These are phyloP conservation scores for Nansenia antarctica DNA, from an alignment of 2,113 vertebrate genomes.

Conservation along the genomic window DNA sequence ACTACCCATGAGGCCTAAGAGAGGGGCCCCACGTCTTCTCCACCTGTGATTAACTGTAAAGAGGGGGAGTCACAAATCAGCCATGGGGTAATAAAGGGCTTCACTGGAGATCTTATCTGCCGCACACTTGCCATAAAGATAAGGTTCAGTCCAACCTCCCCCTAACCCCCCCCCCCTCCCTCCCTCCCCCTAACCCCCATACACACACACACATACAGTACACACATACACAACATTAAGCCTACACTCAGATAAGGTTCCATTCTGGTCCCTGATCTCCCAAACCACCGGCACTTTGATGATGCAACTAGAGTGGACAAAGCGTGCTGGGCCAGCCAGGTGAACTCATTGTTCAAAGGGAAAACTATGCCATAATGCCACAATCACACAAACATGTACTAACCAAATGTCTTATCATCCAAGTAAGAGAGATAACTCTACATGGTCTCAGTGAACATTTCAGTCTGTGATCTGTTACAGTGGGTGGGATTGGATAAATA, in stretches of 20 bases:
- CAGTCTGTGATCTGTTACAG: too few species aligned
- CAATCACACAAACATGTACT: too few species aligned
- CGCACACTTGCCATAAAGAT: neutral
- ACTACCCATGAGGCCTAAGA: slow-evolving; percentile 5
- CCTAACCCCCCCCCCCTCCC: too few species aligned
- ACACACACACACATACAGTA: neutral
- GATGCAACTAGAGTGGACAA: neutral
- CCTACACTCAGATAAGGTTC: neutral
- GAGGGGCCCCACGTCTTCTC: neutral
- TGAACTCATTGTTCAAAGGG: neutral
- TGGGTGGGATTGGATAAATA: too few species aligned
- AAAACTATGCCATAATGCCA: too few species aligned
- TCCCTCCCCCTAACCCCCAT: neutral
- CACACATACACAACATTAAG: neutral
- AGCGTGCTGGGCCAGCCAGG: neutral
- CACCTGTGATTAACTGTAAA: too few species aligned
- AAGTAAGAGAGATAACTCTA: too few species aligned
- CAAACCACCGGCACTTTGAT: neutral
- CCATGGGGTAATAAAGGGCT: neutral
- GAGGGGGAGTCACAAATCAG: neutral
- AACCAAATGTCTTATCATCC: too few species aligned
- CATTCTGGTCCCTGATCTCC: neutral
- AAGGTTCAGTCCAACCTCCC: neutral
- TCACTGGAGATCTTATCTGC: neutral
- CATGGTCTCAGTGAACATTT: too few species aligned